A percentile compares a stretch with the other conserved stretches of the same genome.
These are phyloP conservation scores for Autographa gamma DNA, from an alignment of 2,888 invertebrate species.

Conservation along the genomic window DNA sequence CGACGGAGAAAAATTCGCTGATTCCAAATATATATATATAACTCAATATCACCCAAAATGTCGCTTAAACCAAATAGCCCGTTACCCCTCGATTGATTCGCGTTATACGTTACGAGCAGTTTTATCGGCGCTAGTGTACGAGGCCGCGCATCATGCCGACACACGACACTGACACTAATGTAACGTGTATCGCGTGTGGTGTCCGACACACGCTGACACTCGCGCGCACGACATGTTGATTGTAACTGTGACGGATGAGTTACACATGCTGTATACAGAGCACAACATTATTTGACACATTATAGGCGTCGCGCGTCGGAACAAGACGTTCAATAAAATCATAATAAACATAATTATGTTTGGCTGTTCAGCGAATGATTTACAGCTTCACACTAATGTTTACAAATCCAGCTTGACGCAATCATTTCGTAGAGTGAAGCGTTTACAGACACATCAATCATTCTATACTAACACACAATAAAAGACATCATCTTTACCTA, in stretches of 20 bases:
- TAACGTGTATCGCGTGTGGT: not conserved
- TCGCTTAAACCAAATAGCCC: too few relatives aligned
- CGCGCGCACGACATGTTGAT: not conserved
- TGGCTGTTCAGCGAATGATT: not conserved
- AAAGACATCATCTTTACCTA: not conserved
- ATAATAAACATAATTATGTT: constrained; percentile 8
- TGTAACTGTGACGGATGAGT: not conserved
- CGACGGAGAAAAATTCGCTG: too few relatives aligned
- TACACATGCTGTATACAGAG: not conserved
- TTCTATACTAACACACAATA: not conserved
- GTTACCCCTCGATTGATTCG: too few relatives aligned
- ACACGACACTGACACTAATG: constrained; percentile 3
- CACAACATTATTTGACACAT: not conserved
- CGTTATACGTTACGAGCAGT: constrained; percentile 27
- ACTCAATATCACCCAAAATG: too few relatives aligned
- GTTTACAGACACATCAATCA: not conserved
- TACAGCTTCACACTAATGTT: not conserved
- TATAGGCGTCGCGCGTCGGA: not conserved
- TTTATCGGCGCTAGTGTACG: constrained; percentile 18
- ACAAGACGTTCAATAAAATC: constrained; percentile 8
- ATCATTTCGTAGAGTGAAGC: constrained; percentile 1
- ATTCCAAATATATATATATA: too few relatives aligned
- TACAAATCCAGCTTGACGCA: constrained; percentile 4
- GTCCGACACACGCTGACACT: too few relatives aligned
- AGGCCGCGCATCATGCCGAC: not conserved